Base-by-base conservation (phyloP, 2,113 vertebrate genomes). In the Orycteropus afer region DNA sequence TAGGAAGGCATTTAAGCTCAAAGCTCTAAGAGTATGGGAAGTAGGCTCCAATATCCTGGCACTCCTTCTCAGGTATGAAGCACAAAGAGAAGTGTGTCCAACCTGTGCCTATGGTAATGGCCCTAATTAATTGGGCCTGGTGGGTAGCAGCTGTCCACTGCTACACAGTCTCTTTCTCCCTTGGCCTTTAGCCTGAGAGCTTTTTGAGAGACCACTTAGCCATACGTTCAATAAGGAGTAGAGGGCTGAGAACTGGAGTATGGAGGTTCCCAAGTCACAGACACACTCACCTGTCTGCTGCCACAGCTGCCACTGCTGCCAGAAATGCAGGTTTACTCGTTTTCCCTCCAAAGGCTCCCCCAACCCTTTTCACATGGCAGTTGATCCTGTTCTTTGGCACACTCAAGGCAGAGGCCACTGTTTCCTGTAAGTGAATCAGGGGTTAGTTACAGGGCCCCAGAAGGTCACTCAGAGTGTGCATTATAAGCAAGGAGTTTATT, bases 321-420 rank as follows among this genome's bases (percentile, higher is more conserved):
- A 99, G 97, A 45, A 98, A 97, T 2, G 92, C 29, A 5, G 98
- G 97, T 92, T 99, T 99, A 8, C 93, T 97, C n/a, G 98, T 0
- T 95, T 99, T 99, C 5, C 98, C 98, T 11, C 98, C 97, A 1
- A 99, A 99, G 5, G 97, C 98, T 73, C 98, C 99, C 2, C 98
- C 98, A 17, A 98, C 13, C 67, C 57, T 49, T 94, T 98, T 99
- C 90, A 98, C 97, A 2, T 98, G 98, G 96, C 98, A 98, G 29
- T 97, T 97, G 80, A 98, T 98, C 42, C 98, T 98, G 97, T 98
- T 99, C 63, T 98, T 98, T 3, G 98, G 97, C 37, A 99, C 94
- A 47, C 95, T 97, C 96, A 99, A 94, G 11, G 98, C 96, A 59
- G 97, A 95, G 34, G 98, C 98, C 7, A 99, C 95, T 1, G 97